These are phyloP conservation scores for Botrylloides violaceus DNA, from an alignment of 23 tunicate species.

Conservation along the genomic window DNA sequence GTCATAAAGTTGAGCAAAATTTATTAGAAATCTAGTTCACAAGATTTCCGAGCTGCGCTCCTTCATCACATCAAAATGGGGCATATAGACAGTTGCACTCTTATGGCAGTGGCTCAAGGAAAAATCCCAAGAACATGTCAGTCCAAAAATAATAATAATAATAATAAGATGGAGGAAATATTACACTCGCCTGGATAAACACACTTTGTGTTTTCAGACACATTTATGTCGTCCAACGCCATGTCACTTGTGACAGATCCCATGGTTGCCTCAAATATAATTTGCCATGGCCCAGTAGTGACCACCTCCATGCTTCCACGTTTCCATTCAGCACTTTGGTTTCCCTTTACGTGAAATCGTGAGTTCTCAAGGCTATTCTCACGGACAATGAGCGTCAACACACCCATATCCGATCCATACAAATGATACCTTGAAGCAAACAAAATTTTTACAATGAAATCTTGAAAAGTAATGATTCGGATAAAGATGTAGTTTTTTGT, in stretches of 20 bases:
- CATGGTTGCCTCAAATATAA: constrained; percentile 60
- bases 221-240: constrained; percentile 61
- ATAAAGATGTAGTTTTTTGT: no score
- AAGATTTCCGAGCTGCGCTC: no score
- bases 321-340: constrained; percentile 69
- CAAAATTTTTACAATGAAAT: no score
- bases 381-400: constrained; percentile 33
- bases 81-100: no score
- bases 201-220: constrained; percentile 34
- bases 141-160: neutral
- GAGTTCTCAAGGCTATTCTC: constrained; percentile 44
- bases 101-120: no score
- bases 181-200: constrained; percentile 52
- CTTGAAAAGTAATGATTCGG: no score
- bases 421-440: constrained; percentile 92
- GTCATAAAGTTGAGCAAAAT: no score
- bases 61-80: no score
- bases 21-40: no score
- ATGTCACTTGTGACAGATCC: constrained; percentile 48
- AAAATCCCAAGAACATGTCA: no score
- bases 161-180: no score
- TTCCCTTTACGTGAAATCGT: constrained; percentile 52
- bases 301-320: constrained; percentile 55
- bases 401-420: constrained; percentile 70
- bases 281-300: constrained; percentile 43